A percentile compares a stretch with the other conserved stretches of the same genome.
Evolutionary conservation across 2,888 invertebrate genomes (phyloP).

Genomic region (Herminia tarsipennalis): DNA sequence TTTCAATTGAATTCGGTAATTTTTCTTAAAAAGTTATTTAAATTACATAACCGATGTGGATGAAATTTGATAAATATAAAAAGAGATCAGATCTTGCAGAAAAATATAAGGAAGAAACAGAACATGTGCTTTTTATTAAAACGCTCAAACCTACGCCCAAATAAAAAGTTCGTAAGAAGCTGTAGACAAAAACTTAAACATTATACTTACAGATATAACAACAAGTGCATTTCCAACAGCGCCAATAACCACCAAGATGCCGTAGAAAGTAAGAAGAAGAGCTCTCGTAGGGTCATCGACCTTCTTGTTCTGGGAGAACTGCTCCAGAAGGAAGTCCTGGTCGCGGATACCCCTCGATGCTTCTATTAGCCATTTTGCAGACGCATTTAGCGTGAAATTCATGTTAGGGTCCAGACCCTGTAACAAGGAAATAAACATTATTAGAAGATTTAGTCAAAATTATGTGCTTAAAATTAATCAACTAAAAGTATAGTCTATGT

Average conservation of each 20-base stretch:
- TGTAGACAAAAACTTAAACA: no score
- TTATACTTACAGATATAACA: constrained; percentile 87
- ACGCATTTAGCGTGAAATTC: constrained; percentile 71
- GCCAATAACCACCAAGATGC: constrained; percentile 91
- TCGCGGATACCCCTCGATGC: constrained; percentile 72
- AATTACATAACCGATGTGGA: no score
- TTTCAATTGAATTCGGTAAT: no score
- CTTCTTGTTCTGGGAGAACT: constrained; percentile 88
- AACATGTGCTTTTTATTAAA: no score
- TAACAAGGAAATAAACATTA: no score
- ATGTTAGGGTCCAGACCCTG: constrained; percentile 71
- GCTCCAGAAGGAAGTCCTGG: constrained; percentile 82
- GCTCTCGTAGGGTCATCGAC: constrained; percentile 90
- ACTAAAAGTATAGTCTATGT: neutral
- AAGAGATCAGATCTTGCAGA: no score
- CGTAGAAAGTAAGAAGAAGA: constrained; percentile 89
- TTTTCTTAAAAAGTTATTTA: no score
- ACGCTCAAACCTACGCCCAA: no score
- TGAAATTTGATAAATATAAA: no score
- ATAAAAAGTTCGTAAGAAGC: no score
- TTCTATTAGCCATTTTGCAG: constrained; percentile 78
- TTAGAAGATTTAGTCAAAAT: no score
- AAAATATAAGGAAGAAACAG: no score
- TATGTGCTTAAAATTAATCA: neutral
- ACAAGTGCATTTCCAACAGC: constrained; percentile 95